Conservation (phyloP, 2,113 vertebrate species). For the Felis chaus region DNA sequence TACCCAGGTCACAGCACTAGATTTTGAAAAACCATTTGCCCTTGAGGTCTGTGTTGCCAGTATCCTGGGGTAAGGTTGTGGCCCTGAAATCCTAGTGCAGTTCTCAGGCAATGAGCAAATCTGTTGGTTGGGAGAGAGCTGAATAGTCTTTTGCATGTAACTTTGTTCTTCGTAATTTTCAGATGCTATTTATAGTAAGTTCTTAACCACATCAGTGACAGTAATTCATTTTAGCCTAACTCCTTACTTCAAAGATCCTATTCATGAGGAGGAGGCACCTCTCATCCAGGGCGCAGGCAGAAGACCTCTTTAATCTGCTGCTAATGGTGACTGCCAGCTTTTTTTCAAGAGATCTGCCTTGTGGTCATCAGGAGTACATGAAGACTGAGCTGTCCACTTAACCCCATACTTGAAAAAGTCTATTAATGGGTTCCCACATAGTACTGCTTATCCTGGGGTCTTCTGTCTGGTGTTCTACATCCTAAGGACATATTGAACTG, state of each 20-base stretch:
- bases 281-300: background rate
- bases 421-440: background rate
- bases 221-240: background rate
- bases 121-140: background rate
- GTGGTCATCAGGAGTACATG: background rate
- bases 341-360: background rate
- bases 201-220: background rate
- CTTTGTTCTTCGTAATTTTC: background rate
- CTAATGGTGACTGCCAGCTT: background rate
- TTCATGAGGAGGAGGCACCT: constrained; percentile 5
- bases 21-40: background rate
- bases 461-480: background rate
- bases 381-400: background rate
- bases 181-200: background rate
- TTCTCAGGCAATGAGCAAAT: background rate
- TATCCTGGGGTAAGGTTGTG: background rate
- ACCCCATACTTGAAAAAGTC: background rate
- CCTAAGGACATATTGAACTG: background rate
- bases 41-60: background rate
- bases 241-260: background rate
- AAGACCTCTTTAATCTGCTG: background rate
- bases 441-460: background rate
- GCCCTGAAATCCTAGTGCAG: background rate
- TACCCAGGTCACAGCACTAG: background rate
- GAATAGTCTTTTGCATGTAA: background rate